Evolutionary conservation across 2,888 invertebrate genomes (phyloP).

Genomic region (Cephus pulcher): DNA sequence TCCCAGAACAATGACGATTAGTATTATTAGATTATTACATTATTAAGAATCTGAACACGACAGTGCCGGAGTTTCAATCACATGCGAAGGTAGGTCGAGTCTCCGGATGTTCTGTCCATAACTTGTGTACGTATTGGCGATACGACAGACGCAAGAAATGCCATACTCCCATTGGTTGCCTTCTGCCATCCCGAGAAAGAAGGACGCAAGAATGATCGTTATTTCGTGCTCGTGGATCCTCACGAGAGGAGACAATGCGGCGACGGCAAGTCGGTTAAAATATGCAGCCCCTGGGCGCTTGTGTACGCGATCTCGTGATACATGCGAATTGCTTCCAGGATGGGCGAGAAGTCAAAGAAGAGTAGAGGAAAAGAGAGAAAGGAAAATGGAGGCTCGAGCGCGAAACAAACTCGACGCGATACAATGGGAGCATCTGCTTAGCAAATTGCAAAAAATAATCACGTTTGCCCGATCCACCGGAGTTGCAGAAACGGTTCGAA

Average conservation of each 20-base stretch:
- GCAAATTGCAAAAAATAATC: conserved; percentile 63
- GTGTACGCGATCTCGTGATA: conserved; percentile 1
- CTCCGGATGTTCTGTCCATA: no score
- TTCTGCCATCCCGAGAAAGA: no score
- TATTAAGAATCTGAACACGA: no score
- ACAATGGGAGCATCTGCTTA: conserved; percentile 58
- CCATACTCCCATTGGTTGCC: no score
- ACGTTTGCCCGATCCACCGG: conserved; percentile 49
- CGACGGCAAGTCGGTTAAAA: conserved; percentile 54
- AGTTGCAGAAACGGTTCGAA: conserved; percentile 27
- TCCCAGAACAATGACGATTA: no score
- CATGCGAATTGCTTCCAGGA: conserved; percentile 24
- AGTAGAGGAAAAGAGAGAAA: conserved; percentile 13
- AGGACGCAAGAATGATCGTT: neutral
- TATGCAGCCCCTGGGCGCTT: conserved; percentile 43
- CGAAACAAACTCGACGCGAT: conserved; percentile 11
- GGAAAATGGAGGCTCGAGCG: conserved; percentile 13
- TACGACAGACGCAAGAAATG: no score
- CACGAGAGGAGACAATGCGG: conserved; percentile 41
- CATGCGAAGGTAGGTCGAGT: no score
- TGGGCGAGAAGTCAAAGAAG: conserved; percentile 28
- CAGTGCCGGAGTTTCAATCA: no score
- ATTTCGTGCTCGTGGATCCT: neutral
- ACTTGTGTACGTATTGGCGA: no score
- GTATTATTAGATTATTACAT: no score